A percentile compares a stretch with the other conserved stretches of the same genome.
Evolutionary conservation across 2,113 vertebrate species (phyloP).

Genomic region (Oreotragus oreotragus): DNA sequence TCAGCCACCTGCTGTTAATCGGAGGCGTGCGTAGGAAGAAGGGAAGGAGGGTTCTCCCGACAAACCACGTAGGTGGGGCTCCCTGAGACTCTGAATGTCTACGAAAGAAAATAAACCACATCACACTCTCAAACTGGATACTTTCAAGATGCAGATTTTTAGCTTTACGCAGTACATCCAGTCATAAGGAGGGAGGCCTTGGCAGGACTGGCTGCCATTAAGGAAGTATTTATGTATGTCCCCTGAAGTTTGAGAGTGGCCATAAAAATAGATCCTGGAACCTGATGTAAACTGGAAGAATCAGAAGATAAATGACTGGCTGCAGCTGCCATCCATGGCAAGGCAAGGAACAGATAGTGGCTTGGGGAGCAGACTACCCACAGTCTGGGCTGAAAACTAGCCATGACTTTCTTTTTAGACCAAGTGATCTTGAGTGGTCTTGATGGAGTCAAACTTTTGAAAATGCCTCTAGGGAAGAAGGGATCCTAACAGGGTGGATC

Average conservation of each 20-base stretch:
- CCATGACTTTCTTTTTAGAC: neutral
- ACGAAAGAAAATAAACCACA: neutral
- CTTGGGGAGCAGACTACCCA: neutral
- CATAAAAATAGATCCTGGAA: conserved; percentile 51
- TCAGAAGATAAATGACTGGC: neutral
- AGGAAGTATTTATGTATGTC: conserved; percentile 39
- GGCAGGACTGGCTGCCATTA: conserved; percentile 55
- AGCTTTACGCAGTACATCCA: neutral
- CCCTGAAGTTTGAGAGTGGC: conserved; percentile 37
- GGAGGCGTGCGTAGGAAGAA: neutral
- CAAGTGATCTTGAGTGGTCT: neutral
- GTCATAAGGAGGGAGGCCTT: conserved; percentile 34
- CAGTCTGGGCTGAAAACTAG: neutral
- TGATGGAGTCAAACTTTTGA: neutral
- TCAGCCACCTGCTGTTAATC: neutral
- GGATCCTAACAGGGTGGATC: neutral
- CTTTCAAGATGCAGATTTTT: neutral
- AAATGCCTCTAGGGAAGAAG: neutral
- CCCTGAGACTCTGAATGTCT: neutral
- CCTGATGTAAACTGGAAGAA: conserved; percentile 24
- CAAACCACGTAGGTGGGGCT: neutral
- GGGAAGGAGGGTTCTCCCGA: neutral
- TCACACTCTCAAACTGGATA: neutral
- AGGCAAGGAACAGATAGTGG: neutral
- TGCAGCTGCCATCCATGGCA: neutral